These are phyloP conservation scores for Rhingia rostrata DNA, from an alignment of 2,888 invertebrate species.

Conservation along the genomic window DNA sequence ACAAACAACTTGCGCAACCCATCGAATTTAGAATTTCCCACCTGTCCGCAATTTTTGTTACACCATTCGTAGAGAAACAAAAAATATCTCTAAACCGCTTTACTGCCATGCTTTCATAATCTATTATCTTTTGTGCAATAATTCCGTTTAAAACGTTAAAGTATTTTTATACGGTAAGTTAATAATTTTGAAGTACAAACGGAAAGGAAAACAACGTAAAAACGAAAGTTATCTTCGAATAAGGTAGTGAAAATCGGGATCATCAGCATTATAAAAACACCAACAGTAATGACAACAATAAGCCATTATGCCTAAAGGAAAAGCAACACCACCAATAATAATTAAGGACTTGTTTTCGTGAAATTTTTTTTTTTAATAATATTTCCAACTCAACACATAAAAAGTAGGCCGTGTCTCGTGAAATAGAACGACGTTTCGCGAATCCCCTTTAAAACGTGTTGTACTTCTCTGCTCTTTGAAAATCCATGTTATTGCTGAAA, in stretches of 20 bases:
- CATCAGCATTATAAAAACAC: constrained; percentile 47
- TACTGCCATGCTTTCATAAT: constrained; percentile 52
- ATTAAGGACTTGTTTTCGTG: constrained; percentile 51
- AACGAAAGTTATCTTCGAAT: constrained; percentile 22
- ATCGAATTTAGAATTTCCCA: too few relatives aligned
- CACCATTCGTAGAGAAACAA: constrained; percentile 29
- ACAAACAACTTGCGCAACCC: too few relatives aligned
- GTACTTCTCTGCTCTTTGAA: constrained; percentile 15
- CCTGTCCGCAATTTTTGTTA: too few relatives aligned
- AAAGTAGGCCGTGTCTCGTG: constrained; percentile 4
- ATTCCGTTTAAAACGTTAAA: not conserved
- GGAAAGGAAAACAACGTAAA: constrained; percentile 1
- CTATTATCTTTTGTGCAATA: constrained; percentile 47
- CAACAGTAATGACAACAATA: constrained; percentile 60
- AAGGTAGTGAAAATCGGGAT: constrained; percentile 24
- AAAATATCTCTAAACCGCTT: constrained; percentile 48
- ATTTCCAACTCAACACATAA: constrained; percentile 5
- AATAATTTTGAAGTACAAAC: constrained; percentile 32
- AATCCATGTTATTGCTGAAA: constrained; percentile 19
- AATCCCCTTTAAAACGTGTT: not conserved
- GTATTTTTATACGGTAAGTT: constrained; percentile 48
- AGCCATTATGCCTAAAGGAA: constrained; percentile 56
- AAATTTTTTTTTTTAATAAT: constrained; percentile 3
- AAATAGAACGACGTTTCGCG: not conserved
- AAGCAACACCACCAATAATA: constrained; percentile 60